phyloP scores from a whole-genome alignment of 2,113 vertebrate species.

The Lethenteron camtschaticum region DNA sequence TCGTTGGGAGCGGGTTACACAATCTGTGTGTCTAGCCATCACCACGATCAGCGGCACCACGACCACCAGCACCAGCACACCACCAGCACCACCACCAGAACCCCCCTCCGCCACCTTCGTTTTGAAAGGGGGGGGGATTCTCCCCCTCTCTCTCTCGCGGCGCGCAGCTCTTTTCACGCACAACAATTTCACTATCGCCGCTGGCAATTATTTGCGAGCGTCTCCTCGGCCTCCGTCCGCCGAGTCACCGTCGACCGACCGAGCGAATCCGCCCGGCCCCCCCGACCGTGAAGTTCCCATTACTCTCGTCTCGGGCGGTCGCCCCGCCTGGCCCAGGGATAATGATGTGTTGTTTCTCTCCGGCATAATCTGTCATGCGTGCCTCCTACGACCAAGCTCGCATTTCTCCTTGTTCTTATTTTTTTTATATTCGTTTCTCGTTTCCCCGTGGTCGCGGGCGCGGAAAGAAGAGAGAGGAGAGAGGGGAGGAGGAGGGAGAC shows the following conservation, averaged over 20 bases:
- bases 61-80: too few relatives aligned
- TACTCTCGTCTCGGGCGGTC: slow-evolving; percentile 99
- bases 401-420: neutral
- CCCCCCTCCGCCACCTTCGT: too few relatives aligned
- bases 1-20: too few relatives aligned
- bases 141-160: too few relatives aligned
- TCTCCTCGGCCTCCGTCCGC: slow-evolving; percentile 99
- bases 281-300: slow-evolving; percentile 99
- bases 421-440: too few relatives aligned
- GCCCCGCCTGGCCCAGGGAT: slow-evolving; percentile 99
- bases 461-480: too few relatives aligned
- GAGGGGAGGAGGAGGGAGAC: too few relatives aligned
- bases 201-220: slow-evolving; percentile 99
- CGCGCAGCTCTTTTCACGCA: slow-evolving; percentile 50
- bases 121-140: too few relatives aligned
- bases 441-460: too few relatives aligned
- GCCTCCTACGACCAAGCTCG: slow-evolving; percentile 19
- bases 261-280: slow-evolving; percentile 99
- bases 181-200: slow-evolving; percentile 99
- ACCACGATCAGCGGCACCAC: too few relatives aligned
- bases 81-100: too few relatives aligned
- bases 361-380: slow-evolving; percentile 99
- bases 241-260: slow-evolving; percentile 99
- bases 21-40: too few relatives aligned
- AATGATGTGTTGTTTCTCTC: slow-evolving; percentile 99